Evolutionary conservation across 2,888 invertebrate genomes (phyloP).

Genomic region (Drosophila borealis): DNA sequence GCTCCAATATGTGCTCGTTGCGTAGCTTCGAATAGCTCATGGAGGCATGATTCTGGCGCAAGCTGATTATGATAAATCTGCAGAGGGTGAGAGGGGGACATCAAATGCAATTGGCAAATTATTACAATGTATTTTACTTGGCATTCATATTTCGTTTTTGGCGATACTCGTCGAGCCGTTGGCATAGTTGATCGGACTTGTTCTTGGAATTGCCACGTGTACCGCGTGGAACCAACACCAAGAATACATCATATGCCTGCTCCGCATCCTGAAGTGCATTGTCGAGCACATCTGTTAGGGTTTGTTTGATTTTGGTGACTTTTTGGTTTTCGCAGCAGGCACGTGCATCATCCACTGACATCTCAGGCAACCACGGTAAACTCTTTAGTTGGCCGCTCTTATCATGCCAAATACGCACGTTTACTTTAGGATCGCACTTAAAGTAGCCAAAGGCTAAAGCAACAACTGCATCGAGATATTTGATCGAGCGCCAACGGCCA

Average conservation of each 20-base stretch:
- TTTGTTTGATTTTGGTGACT: constrained; percentile 65
- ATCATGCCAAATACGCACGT: constrained; percentile 72
- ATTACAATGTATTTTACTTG: constrained; percentile 69
- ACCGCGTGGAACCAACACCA: constrained; percentile 82
- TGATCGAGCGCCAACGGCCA: constrained; percentile 48
- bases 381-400: constrained; percentile 55
- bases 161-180: constrained; percentile 76
- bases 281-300: constrained; percentile 69
- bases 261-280: constrained; percentile 59
- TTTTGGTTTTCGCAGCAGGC: constrained; percentile 40
- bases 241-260: constrained; percentile 80
- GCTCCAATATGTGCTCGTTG: constrained; percentile 84
- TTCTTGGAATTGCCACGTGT: constrained; percentile 79
- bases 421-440: constrained; percentile 68
- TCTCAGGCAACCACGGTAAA: constrained; percentile 69
- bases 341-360: constrained; percentile 64
- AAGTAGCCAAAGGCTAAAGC: constrained; percentile 82
- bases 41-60: constrained; percentile 74
- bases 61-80: constrained; percentile 81
- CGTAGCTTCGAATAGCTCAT: constrained; percentile 73
- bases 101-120: too few species aligned
- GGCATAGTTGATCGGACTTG: constrained; percentile 63
- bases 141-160: constrained; percentile 73
- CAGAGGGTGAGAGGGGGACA: not conserved
- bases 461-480: constrained; percentile 80